A percentile compares a stretch with the other conserved stretches of the same genome.
Conservation (phyloP, 2,888 invertebrate genomes). For the Eulithis prunata region DNA sequence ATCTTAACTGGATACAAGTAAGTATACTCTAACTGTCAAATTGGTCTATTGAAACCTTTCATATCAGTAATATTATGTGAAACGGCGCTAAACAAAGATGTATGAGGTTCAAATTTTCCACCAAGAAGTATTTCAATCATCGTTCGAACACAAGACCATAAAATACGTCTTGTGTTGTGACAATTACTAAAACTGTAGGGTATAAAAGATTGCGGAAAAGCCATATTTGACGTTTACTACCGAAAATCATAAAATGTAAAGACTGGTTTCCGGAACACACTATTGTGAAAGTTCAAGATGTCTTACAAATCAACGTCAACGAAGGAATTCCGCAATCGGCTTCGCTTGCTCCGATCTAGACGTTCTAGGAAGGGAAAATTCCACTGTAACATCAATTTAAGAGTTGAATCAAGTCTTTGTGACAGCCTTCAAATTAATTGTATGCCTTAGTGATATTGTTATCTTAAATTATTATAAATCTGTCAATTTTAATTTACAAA, state of each 20-base stretch:
- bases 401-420: neutral
- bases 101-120: too few relatives aligned
- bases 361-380: constrained; percentile 24
- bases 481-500: too few relatives aligned
- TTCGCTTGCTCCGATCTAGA: constrained; percentile 2
- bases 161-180: neutral
- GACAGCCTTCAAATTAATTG: neutral
- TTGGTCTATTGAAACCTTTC: too few relatives aligned
- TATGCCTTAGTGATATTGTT: neutral
- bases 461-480: neutral
- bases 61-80: too few relatives aligned
- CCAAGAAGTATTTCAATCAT: too few relatives aligned
- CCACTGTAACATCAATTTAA: constrained; percentile 12
- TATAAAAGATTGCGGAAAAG: neutral
- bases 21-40: constrained; percentile 62
- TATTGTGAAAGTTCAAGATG: constrained; percentile 32
- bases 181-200: constrained; percentile 10
- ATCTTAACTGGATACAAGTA: constrained; percentile 98
- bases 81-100: too few relatives aligned
- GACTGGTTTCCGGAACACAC: constrained; percentile 5
- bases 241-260: constrained; percentile 7
- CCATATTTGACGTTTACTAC: neutral
- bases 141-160: too few relatives aligned
- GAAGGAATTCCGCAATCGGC: constrained; percentile 21
- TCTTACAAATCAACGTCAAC: constrained; percentile 20